Conservation (phyloP, 2,113 vertebrate species). For the Isichthys henryi region DNA sequence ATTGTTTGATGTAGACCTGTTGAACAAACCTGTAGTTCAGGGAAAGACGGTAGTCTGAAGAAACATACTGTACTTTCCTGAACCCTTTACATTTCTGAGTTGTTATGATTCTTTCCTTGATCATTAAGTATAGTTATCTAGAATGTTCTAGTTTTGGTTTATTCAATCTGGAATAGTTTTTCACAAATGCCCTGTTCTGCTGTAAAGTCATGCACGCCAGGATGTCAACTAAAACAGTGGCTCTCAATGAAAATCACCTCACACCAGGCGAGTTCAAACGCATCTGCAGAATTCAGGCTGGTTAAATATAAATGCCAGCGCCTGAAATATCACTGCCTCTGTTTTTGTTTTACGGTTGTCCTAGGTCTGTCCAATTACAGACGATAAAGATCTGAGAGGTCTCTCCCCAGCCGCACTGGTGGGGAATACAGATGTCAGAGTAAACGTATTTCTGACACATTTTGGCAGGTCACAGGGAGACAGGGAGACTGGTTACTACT, state of each 20-base stretch:
- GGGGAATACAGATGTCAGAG: background rate
- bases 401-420: constrained; percentile 19
- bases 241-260: background rate
- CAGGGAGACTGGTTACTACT: constrained; percentile 36
- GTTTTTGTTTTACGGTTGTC: constrained; percentile 29
- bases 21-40: background rate
- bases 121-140: background rate
- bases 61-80: background rate
- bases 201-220: background rate
- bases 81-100: background rate
- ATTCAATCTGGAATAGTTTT: background rate
- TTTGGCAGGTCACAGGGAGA: constrained; percentile 37
- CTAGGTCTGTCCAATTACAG: constrained; percentile 55
- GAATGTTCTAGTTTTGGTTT: background rate
- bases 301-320: background rate
- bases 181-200: background rate
- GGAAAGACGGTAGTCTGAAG: background rate
- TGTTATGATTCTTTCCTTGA: background rate
- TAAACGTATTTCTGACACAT: constrained; percentile 33
- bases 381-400: constrained; percentile 47
- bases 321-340: background rate
- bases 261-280: background rate
- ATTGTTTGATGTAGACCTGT: background rate
- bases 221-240: background rate
- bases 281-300: background rate